Percentiles rank a stretch among this genome's conserved stretches.
Evolutionary conservation across 2,888 invertebrate species (phyloP).

Genomic region (Busseola fusca): DNA sequence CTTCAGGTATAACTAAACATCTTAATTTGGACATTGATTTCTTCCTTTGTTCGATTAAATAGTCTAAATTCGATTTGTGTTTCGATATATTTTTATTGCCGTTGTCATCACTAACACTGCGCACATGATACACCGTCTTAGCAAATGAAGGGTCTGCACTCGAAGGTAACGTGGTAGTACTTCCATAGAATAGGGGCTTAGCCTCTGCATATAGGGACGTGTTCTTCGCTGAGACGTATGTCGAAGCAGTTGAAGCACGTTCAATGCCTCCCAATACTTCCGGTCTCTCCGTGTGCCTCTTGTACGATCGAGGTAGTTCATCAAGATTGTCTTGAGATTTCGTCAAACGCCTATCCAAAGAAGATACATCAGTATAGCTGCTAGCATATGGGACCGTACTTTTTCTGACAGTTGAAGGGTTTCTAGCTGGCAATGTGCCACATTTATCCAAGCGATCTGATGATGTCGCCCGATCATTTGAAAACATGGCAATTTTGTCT

Average conservation of each 20-base stretch:
- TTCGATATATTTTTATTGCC: constrained; percentile 78
- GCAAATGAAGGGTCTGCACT: constrained; percentile 73
- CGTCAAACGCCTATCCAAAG: constrained; percentile 83
- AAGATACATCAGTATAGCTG: constrained; percentile 78
- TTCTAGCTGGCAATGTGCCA: constrained; percentile 80
- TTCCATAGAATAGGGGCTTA: constrained; percentile 85
- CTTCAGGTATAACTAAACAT: constrained; percentile 96
- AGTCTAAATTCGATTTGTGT: constrained; percentile 91
- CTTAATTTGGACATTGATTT: constrained; percentile 95
- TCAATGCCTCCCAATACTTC: constrained; percentile 88
- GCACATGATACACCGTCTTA: constrained; percentile 78
- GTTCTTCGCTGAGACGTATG: constrained; percentile 67
- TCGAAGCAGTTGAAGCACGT: constrained; percentile 68
- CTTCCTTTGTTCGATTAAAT: constrained; percentile 94
- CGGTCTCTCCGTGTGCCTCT: constrained; percentile 80
- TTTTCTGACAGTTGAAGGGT: constrained; percentile 75
- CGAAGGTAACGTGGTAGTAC: constrained; percentile 81
- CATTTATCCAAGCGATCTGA: constrained; percentile 83
- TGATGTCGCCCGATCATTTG: constrained; percentile 85
- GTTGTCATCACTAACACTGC: constrained; percentile 84
- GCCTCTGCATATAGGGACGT: constrained; percentile 69
- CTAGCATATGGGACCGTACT: constrained; percentile 71
- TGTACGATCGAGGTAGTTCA: constrained; percentile 83
- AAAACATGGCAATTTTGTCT: constrained; percentile 96
- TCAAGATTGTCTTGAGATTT: constrained; percentile 88